These are phyloP conservation scores for Diorhabda elongata DNA, from an alignment of 1,140 invertebrate species.

Conservation along the genomic window DNA sequence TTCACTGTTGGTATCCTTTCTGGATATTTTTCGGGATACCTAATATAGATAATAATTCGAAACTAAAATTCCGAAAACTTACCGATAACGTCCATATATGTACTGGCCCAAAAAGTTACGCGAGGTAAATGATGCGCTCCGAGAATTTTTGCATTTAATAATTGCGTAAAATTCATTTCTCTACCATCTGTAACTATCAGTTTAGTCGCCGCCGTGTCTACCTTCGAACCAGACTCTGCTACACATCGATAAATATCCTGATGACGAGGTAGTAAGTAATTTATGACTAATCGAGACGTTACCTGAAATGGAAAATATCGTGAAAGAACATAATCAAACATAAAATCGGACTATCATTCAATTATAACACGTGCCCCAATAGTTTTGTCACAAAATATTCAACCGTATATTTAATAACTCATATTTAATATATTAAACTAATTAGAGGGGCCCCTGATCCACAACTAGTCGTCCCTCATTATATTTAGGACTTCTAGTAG, in stretches of 20 bases:
- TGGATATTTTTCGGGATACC: no score
- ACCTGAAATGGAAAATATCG: conserved; percentile 36
- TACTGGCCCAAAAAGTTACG: conserved; percentile 53
- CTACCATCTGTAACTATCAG: conserved; percentile 46
- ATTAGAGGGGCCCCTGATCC: no score
- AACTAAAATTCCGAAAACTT: conserved; percentile 8
- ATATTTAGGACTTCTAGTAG: no score
- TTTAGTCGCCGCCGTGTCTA: conserved; percentile 52
- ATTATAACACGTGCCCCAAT: no score
- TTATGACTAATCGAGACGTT: conserved; percentile 62
- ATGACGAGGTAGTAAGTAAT: conserved; percentile 56
- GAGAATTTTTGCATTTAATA: conserved; percentile 43
- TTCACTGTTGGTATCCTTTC: no score
- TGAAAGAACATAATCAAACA: no score
- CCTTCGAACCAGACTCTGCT: conserved; percentile 59
- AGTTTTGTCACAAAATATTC: no score
- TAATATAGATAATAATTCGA: no score
- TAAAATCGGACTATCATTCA: no score
- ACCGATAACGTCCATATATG: conserved; percentile 53
- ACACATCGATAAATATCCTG: conserved; percentile 68
- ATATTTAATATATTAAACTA: no score
- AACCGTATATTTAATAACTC: no score
- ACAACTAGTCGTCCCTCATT: no score
- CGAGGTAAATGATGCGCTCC: conserved; percentile 51
- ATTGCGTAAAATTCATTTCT: conserved; percentile 40